Evolutionary conservation across 2,888 invertebrate species (phyloP).

Genomic region (Zygaena filipendulae): DNA sequence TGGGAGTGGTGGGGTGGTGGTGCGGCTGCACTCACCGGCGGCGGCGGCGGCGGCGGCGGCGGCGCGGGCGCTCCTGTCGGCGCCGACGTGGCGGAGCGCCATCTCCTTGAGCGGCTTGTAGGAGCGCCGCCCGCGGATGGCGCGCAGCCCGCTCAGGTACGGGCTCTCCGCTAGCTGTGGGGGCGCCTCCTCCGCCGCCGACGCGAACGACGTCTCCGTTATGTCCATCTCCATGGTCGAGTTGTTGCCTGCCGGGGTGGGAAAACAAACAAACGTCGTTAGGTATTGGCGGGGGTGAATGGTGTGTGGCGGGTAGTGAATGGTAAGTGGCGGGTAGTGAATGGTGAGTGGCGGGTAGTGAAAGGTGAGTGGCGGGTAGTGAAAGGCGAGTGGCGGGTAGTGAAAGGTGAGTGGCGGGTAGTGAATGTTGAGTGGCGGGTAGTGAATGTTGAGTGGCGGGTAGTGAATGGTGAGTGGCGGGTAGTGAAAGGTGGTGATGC

Average conservation of each 20-base stretch:
- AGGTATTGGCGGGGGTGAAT: background rate
- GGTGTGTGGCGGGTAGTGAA: background rate
- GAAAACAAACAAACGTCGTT: background rate
- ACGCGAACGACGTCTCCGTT: conserved; percentile 35
- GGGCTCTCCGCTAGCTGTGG: conserved; percentile 28
- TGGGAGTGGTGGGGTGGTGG: no score
- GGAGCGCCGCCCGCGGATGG: conserved; percentile 43
- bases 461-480: no score
- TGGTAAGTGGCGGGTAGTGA: background rate
- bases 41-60: no score
- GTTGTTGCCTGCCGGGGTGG: conserved; percentile 62
- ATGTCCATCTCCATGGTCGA: conserved; percentile 63
- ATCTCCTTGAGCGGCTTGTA: conserved; percentile 47
- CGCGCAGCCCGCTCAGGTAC: conserved; percentile 37
- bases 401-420: no score
- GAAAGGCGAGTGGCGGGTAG: no score
- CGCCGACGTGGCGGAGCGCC: conserved; percentile 16
- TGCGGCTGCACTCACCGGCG: no score
- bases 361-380: no score
- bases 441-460: no score
- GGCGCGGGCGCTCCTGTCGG: conserved; percentile 19
- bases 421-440: no score
- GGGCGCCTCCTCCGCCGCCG: conserved; percentile 17
- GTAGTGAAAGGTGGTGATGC: no score
- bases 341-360: no score